A percentile compares a stretch with the other conserved stretches of the same genome.
Conservation (phyloP, 2,113 vertebrate species). For the Sclerurus mexicanus region DNA sequence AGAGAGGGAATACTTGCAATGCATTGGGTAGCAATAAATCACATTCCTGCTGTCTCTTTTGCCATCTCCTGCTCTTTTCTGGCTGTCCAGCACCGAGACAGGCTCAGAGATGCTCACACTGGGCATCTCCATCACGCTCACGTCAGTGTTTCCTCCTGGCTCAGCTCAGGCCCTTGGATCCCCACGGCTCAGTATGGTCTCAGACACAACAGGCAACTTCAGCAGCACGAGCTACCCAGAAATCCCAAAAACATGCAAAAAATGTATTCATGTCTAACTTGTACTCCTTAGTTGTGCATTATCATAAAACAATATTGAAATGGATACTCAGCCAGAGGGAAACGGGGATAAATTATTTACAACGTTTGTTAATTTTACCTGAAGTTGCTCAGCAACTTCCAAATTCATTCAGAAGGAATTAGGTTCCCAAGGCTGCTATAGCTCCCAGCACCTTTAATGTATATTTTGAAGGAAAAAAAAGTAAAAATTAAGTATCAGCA, state of each 20-base stretch:
- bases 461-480: not conserved
- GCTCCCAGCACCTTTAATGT: not conserved
- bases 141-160: not conserved
- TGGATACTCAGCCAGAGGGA: not conserved
- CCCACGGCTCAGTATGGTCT: rapidly evolving
- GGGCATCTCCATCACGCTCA: not conserved
- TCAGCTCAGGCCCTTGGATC: not conserved
- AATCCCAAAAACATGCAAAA: not conserved
- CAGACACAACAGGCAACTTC: not conserved
- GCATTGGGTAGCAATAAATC: not conserved
- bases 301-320: not conserved
- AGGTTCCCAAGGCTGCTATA: not conserved
- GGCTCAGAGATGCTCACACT: not conserved
- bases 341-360: not conserved
- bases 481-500: not conserved
- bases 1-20: not conserved
- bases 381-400: not conserved
- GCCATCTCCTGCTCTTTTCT: not conserved
- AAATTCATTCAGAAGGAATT: not conserved
- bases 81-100: rapidly evolving
- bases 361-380: not conserved
- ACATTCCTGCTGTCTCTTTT: not conserved
- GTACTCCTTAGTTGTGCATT: not conserved
- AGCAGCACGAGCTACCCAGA: not conserved
- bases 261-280: not conserved